Percentiles rank a stretch among this genome's conserved stretches.
These are phyloP conservation scores for Temnothorax nylanderi DNA, from an alignment of 1,140 invertebrate species.

Conservation along the genomic window DNA sequence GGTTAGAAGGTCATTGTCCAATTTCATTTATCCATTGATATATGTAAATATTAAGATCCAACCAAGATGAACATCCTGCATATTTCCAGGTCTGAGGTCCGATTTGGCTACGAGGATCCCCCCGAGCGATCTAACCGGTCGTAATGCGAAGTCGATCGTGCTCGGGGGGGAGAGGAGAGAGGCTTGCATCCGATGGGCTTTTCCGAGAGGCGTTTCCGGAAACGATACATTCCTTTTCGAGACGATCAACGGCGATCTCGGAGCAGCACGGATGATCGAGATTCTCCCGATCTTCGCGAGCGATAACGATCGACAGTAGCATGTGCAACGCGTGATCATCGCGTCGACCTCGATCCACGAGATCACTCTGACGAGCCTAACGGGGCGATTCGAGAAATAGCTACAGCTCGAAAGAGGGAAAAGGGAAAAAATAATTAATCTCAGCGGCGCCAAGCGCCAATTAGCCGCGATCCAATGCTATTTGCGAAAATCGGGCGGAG, in stretches of 20 bases:
- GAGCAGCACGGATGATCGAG: not conserved
- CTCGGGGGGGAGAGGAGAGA: constrained; percentile 12
- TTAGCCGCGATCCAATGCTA: constrained; percentile 24
- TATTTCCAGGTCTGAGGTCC: constrained; percentile 4
- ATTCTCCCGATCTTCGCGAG: not conserved
- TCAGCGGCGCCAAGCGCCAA: constrained; percentile 2
- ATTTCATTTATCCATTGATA: not conserved
- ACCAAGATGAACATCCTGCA: not conserved
- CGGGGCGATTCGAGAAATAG: not conserved
- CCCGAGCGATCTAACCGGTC: constrained; percentile 21
- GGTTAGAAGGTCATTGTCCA: not conserved
- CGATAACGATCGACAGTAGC: constrained; percentile 11
- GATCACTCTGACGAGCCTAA: not conserved
- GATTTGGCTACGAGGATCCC: not conserved
- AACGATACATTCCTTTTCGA: constrained; percentile 2
- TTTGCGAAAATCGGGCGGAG: not conserved
- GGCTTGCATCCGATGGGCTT: not conserved
- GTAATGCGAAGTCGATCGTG: constrained; percentile 35
- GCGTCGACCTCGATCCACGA: not conserved
- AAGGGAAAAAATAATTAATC: constrained; percentile 4
- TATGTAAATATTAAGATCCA: not conserved
- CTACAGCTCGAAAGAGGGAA: not conserved
- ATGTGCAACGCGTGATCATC: not conserved
- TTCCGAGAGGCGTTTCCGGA: not conserved
- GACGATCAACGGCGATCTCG: constrained; percentile 5